Percentiles rank a stretch among this genome's conserved stretches.
These are phyloP conservation scores for Latrodectus hesperus DNA, from an alignment of 2,888 invertebrate species.

Conservation along the genomic window DNA sequence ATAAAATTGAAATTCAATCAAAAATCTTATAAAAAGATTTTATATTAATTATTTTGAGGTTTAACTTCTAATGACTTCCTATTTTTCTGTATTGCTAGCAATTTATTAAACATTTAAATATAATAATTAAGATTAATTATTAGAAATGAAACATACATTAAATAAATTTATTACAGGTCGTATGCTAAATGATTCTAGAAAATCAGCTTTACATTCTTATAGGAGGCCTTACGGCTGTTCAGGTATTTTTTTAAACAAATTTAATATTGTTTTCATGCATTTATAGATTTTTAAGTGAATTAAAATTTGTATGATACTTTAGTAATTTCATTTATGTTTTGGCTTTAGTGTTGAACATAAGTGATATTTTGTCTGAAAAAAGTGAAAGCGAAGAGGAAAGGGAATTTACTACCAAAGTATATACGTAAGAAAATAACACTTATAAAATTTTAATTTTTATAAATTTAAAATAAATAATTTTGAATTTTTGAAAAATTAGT, in stretches of 20 bases:
- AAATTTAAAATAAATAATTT: neutral
- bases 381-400: conserved; percentile 72
- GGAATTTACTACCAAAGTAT: conserved; percentile 73
- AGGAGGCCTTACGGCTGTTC: conserved; percentile 89
- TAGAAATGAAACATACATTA: too few relatives aligned
- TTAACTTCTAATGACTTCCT: too few relatives aligned
- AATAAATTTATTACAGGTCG: conserved; percentile 75
- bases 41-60: too few relatives aligned
- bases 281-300: neutral
- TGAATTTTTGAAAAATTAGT: neutral
- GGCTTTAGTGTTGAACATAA: conserved; percentile 72
- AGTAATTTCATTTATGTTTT: conserved; percentile 1
- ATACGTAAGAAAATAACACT: conserved; percentile 71
- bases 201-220: conserved; percentile 75
- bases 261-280: neutral
- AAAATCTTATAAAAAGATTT: too few relatives aligned
- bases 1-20: too few relatives aligned
- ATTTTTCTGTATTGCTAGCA: too few relatives aligned
- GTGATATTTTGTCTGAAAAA: conserved; percentile 72
- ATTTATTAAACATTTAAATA: too few relatives aligned
- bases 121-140: too few relatives aligned
- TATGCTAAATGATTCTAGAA: conserved; percentile 83
- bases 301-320: neutral
- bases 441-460: conserved; percentile 7
- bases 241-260: conserved; percentile 74